Base-by-base conservation (phyloP, 64 coral and sea anemone species). In the Cladopsammia gracilis region DNA sequence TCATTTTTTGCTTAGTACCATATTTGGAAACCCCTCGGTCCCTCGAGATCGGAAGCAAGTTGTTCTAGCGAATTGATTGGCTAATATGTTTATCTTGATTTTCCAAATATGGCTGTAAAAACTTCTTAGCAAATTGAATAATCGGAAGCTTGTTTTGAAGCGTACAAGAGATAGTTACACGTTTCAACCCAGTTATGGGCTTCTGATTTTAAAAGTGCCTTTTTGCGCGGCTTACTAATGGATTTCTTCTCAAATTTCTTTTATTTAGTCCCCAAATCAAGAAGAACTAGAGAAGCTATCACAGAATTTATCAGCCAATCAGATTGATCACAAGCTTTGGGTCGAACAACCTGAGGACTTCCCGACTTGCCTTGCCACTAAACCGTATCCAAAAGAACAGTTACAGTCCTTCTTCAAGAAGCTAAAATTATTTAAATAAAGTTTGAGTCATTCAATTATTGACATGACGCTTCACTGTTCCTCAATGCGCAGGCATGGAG, bases 281-380 rank as follows among this genome's bases (percentile, higher is more conserved):
- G 74, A 88, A 5, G 93, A 93, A 59, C 53, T 98, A 11, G 44
- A 86, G 46, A 86, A 90, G 19, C 64, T 98, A 66, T 96, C 97
- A 62, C 19, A 82, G 69, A 68, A 89, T 64, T 79, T 98, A 45
- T 50, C 67, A 34, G 43, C 68, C 53, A 85, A 89, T 81, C 70
- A 96, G 61, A 83, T 99, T 10, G 94, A 99, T 75, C 91, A 94
- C 82, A 96, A 99, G 48, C 53, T 99, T 4, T 99, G 97, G 97
- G 88, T 99, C 23, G 97, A 99, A 79, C 94, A 96, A 52, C 94
- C 97, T 64, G 94, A 99, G 64, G 94, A 96, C 60, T 96, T 73
- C 86, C 69, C 88, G 24, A 99, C 97, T 10, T 99, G 97, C 48
- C 78, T 99, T 10, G 97, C 94, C 67, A 99, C 94, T 4, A 96